Evolutionary conservation across 2,113 vertebrate species (phyloP), one percentile per base, ranked within the genome.

Genomic region (Solea solea): DNA sequence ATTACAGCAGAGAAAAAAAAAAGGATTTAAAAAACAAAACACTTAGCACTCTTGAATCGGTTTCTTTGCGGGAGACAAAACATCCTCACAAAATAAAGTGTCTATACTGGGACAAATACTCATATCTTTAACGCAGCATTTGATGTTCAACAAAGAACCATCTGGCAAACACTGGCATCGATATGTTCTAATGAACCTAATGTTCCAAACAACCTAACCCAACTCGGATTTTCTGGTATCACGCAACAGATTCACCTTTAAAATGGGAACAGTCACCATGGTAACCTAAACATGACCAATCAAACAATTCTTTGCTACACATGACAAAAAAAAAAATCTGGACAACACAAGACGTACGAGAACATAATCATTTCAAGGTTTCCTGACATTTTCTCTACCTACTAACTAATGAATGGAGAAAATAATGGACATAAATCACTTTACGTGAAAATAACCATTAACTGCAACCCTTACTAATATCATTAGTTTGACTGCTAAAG

Each of bases 31-130:
- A 15, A 51, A 5, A 7, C 41, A 63, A 56, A 62, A 2, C 42
- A 73, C 63, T 73, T 84, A 91, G 90, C 85, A 91, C 87, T 84
- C 83, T 75, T 82, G 67, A 90, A 91, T 89, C 86, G 80, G 86
- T 90, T 87, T 62, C 64, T 81, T 76, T 34, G 46, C 62, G 73
- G 45, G 77, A 59, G 25, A 73, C 76, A 5, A 57, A 44, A 39
- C 51, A 52, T 71, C 86, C 86, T 71, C 54, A 11, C 25, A 76
- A 72, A 85, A 78, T 50, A 82, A 42, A 68, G 52, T n/a, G 16
- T 65, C 69, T 77, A 77, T 59, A 74, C 69, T 44, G 40, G 46
- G 28, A 69, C 8, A 68, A 70, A 67, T 41, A 71, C 16, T 57
- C 76, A 78, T 69, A 71, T 64, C 66, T 71, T 16, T 74, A 50